A percentile compares a stretch with the other conserved stretches of the same genome.
Conservation (phyloP, 64 coral and sea anemone genomes). For the Actinia tenebrosa region DNA sequence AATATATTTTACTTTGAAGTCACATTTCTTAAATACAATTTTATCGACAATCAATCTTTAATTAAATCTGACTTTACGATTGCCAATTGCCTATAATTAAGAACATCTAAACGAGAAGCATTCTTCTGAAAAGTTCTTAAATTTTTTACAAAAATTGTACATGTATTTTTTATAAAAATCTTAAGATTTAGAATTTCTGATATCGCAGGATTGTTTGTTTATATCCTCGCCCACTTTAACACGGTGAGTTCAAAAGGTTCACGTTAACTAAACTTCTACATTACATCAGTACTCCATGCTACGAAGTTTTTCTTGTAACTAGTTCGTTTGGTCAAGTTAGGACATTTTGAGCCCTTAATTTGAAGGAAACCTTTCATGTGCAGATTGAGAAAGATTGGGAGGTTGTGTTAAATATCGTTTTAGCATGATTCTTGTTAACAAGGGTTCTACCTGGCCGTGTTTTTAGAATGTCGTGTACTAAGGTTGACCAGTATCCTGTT, state of each 20-base stretch:
- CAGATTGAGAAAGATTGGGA: not conserved
- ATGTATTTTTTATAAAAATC: not conserved
- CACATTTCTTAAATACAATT: not conserved
- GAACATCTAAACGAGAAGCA: not conserved
- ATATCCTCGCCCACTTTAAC: not conserved
- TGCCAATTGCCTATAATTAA: not conserved
- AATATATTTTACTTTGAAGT: not conserved
- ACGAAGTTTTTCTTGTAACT: too few relatives aligned
- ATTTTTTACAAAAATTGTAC: not conserved
- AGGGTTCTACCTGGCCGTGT: not conserved
- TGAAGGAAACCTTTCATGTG: too few relatives aligned
- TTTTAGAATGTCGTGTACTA: not conserved
- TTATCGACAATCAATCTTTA: not conserved
- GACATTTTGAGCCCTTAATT: too few relatives aligned
- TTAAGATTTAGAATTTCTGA: not conserved
- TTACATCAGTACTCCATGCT: too few relatives aligned
- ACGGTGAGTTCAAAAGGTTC: not conserved
- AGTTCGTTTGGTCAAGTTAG: too few relatives aligned
- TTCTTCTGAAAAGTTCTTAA: not conserved
- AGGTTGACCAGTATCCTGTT: not conserved
- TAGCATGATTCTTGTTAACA: not conserved
- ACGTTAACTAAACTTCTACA: not conserved
- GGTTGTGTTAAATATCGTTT: not conserved
- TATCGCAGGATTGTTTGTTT: not conserved
- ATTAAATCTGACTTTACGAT: slow-evolving; percentile 6